Percentiles rank a stretch among this genome's conserved stretches.
Evolutionary conservation across 2,797 vertebrate genomes (phyloP).

Genomic region (Psittacula echo): DNA sequence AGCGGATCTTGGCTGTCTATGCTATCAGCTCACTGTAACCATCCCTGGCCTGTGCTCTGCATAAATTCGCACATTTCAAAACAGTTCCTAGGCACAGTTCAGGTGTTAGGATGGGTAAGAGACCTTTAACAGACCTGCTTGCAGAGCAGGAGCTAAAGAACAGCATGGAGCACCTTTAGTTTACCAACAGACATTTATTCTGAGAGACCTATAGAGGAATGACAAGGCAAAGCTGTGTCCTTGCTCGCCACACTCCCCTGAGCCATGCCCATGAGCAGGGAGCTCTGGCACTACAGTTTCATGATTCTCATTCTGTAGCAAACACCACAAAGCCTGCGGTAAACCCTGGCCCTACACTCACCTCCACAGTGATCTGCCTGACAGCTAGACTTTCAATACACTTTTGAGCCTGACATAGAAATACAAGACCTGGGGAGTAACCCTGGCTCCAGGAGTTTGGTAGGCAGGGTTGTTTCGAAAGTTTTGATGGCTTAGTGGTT

Average conservation of each 20-base stretch:
- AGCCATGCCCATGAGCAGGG: rapidly evolving
- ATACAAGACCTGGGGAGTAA: background rate
- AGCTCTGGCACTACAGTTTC: background rate
- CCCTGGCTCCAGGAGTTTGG: background rate
- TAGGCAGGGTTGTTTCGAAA: background rate
- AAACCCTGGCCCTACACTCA: background rate
- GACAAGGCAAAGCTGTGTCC: background rate
- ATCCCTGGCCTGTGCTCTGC: background rate
- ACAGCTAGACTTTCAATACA: background rate
- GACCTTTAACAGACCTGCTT: background rate
- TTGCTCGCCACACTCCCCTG: background rate
- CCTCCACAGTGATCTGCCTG: background rate
- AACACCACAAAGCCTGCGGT: background rate
- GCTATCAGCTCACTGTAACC: background rate
- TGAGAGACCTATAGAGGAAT: background rate
- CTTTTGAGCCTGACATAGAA: background rate
- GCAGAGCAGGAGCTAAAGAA: background rate
- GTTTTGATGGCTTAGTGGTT: background rate
- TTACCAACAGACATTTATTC: background rate
- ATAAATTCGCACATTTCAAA: background rate
- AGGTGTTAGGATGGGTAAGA: background rate
- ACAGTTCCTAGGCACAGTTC: background rate
- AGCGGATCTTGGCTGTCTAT: background rate
- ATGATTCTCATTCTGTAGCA: background rate
- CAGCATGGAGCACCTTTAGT: background rate